These are phyloP conservation scores for Ichneumon xanthorius DNA, from an alignment of 2,888 invertebrate genomes.

Conservation along the genomic window DNA sequence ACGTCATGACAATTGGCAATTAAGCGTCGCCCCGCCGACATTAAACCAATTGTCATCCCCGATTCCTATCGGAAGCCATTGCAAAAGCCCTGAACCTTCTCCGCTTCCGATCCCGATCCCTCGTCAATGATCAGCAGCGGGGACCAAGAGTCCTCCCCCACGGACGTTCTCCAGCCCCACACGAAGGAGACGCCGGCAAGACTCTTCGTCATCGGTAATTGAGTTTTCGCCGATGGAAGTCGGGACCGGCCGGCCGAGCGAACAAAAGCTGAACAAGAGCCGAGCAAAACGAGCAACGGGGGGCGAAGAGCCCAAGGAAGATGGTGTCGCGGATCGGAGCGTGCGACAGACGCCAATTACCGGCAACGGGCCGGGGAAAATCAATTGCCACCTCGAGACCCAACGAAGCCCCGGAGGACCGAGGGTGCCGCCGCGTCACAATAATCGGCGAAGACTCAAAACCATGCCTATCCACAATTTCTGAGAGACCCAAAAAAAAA, in stretches of 20 bases:
- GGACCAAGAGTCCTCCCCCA: background rate
- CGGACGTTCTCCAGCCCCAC: conserved; percentile 13
- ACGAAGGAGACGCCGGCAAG: conserved; percentile 57
- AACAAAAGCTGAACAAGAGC: too few species aligned
- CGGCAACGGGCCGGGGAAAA: conserved; percentile 69
- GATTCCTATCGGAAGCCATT: conserved; percentile 8
- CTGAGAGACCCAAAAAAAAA: conserved; percentile 34
- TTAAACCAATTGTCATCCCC: conserved; percentile 44
- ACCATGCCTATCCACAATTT: conserved; percentile 29
- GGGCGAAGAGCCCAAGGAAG: conserved; percentile 10
- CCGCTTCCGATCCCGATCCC: conserved; percentile 30
- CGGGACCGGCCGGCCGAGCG: conserved; percentile 31
- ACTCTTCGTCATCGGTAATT: conserved; percentile 58
- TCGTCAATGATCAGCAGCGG: conserved; percentile 28
- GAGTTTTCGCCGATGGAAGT: conserved; percentile 51
- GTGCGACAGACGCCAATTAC: conserved; percentile 69
- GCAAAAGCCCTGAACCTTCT: conserved; percentile 2
- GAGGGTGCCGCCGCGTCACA: conserved; percentile 32
- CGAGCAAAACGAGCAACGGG: conserved; percentile 41
- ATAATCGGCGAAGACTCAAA: conserved; percentile 25
- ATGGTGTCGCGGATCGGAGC: conserved; percentile 40
- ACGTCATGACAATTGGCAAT: conserved; percentile 26
- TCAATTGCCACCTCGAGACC: conserved; percentile 70
- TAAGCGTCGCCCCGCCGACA: background rate
- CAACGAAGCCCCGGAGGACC: conserved; percentile 21